These are phyloP conservation scores for Lycaena phlaeas DNA, from an alignment of 2,888 invertebrate species.

Conservation along the genomic window DNA sequence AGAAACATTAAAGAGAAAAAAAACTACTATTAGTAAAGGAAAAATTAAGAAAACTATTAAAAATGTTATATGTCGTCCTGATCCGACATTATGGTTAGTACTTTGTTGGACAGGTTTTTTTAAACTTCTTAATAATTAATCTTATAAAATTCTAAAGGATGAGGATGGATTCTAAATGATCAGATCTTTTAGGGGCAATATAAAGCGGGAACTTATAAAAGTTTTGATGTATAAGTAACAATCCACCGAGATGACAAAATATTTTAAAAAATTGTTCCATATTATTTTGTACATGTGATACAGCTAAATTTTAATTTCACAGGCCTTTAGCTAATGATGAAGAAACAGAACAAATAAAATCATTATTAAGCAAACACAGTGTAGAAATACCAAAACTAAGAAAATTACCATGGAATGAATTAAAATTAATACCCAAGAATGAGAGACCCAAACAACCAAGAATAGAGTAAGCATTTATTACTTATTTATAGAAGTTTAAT, in stretches of 20 bases:
- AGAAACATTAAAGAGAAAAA: slow-evolving; percentile 40
- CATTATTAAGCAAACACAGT: slow-evolving; percentile 32
- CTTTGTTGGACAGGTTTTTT: too few species aligned
- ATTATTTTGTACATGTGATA: too few species aligned
- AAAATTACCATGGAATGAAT: slow-evolving; percentile 50
- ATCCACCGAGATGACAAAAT: too few species aligned
- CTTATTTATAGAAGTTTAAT: too few species aligned
- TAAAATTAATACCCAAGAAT: slow-evolving; percentile 49
- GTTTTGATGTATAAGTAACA: background rate
- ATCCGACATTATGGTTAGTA: slow-evolving; percentile 46
- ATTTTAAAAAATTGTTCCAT: too few species aligned
- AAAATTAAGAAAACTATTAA: slow-evolving; percentile 59
- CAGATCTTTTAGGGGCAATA: too few species aligned
- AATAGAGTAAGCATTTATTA: slow-evolving; percentile 45
- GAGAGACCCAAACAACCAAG: slow-evolving; percentile 45
- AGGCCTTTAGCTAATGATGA: slow-evolving; percentile 44
- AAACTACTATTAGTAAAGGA: slow-evolving; percentile 42
- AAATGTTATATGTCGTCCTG: slow-evolving; percentile 57
- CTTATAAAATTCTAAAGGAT: too few species aligned
- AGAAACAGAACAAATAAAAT: slow-evolving; percentile 29
- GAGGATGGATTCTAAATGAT: too few species aligned
- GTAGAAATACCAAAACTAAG: slow-evolving; percentile 40
- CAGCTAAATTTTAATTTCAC: too few species aligned
- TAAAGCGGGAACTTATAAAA: too few species aligned
- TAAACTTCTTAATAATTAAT: too few species aligned